A percentile compares a stretch with the other conserved stretches of the same genome.
Conservation (phyloP, 64 coral and sea anemone genomes). For the Trachythela sp. region DNA sequence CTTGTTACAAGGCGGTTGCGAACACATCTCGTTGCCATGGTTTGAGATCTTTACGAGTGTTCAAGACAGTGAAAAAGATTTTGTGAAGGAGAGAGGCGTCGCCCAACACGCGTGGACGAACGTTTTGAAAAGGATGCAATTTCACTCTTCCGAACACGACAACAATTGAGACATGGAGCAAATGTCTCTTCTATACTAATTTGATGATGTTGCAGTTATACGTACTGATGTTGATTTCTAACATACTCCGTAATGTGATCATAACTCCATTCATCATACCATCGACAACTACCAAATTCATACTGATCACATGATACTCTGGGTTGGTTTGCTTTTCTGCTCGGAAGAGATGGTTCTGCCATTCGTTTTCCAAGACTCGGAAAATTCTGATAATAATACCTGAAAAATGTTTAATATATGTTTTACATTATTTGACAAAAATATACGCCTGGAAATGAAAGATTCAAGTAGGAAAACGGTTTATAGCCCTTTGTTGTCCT, state of each 20-base stretch:
- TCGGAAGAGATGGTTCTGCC: constrained; percentile 63
- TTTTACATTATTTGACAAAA: not conserved
- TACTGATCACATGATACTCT: constrained; percentile 93
- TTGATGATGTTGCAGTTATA: constrained; percentile 23
- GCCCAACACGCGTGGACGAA: too few species aligned
- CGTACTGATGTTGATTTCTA: constrained; percentile 47
- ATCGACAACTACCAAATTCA: constrained; percentile 93
- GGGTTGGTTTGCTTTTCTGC: constrained; percentile 65
- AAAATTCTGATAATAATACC: constrained; percentile 98
- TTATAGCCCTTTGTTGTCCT: constrained; percentile 13
- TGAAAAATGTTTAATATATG: constrained; percentile 9
- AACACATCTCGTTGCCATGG: too few species aligned
- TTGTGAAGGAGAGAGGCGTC: too few species aligned
- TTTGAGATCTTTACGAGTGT: too few species aligned
- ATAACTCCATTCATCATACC: constrained; percentile 99
- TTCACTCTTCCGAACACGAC: too few species aligned
- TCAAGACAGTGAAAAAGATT: too few species aligned
- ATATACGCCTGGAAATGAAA: too few species aligned
- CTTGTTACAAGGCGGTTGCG: too few species aligned
- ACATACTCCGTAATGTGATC: constrained; percentile 82
- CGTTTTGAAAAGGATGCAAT: too few species aligned
- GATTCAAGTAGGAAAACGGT: too few species aligned
- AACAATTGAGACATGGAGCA: too few species aligned
- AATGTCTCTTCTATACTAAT: not conserved
- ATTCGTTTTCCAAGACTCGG: constrained; percentile 82